Percentiles rank a stretch among this genome's conserved stretches.
Conservation (phyloP, 2,113 vertebrate genomes). For the Heterotis niloticus region DNA sequence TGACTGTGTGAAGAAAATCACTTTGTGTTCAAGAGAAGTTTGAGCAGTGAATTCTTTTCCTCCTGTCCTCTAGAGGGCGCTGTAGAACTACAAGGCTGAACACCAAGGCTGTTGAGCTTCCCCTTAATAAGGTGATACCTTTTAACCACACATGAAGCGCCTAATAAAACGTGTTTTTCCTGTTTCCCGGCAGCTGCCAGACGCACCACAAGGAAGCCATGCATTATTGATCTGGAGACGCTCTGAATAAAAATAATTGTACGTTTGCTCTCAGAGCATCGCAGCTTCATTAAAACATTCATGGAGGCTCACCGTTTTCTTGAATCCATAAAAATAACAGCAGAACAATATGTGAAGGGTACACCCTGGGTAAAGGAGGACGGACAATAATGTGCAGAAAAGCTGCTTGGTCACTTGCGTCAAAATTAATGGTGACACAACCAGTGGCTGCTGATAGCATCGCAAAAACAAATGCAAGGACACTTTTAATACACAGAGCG, state of each 20-base stretch:
- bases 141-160: background rate
- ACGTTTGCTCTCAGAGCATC: background rate
- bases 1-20: too few species aligned
- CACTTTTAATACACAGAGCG: too few species aligned
- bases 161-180: conserved; percentile 28
- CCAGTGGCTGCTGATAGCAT: too few species aligned
- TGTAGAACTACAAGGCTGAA: conserved; percentile 45
- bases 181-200: background rate
- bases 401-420: too few species aligned
- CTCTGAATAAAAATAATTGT: background rate
- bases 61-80: conserved; percentile 56
- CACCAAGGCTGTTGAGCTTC: background rate
- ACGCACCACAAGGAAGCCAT: background rate
- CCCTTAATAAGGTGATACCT: background rate
- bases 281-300: background rate
- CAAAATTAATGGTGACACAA: too few species aligned
- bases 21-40: too few species aligned
- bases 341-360: too few species aligned
- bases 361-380: too few species aligned
- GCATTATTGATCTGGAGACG: conserved; percentile 34
- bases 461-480: too few species aligned
- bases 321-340: too few species aligned
- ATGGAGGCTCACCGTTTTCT: background rate
- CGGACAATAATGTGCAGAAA: too few species aligned
- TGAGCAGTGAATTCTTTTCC: conserved; percentile 17